Evolutionary conservation across 1,140 invertebrate genomes (phyloP).

Genomic region (Delia radicum): DNA sequence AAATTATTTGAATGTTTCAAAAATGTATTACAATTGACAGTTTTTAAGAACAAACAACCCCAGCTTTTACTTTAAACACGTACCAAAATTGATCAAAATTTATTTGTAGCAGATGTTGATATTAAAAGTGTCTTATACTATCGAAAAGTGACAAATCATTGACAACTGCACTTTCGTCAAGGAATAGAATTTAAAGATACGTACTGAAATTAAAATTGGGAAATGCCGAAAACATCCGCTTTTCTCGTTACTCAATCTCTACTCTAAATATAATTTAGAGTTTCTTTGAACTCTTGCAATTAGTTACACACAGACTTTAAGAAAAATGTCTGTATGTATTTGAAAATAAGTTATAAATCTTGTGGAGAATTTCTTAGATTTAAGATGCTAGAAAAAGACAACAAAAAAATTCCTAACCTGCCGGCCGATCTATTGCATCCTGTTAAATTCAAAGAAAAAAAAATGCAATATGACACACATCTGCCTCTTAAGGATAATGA

Average conservation of each 20-base stretch:
- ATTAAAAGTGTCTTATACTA: too few species aligned
- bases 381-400: too few species aligned
- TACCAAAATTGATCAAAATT: neutral
- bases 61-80: neutral
- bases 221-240: too few species aligned
- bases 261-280: neutral
- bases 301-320: neutral
- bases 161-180: neutral
- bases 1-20: neutral
- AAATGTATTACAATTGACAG: neutral
- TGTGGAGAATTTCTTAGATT: too few species aligned
- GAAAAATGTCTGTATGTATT: too few species aligned
- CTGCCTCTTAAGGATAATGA: neutral
- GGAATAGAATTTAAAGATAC: neutral
- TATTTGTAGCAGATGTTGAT: neutral
- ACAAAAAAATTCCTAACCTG: slow-evolving; percentile 2
- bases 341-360: too few species aligned
- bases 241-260: neutral
- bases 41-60: neutral
- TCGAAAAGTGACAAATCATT: neutral
- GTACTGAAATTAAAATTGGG: too few species aligned
- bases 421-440: neutral
- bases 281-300: slow-evolving; percentile 9
- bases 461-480: slow-evolving; percentile 12
- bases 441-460: neutral